Evolutionary conservation across 2,797 vertebrate genomes (phyloP).

Genomic region (Halcyon badia): DNA sequence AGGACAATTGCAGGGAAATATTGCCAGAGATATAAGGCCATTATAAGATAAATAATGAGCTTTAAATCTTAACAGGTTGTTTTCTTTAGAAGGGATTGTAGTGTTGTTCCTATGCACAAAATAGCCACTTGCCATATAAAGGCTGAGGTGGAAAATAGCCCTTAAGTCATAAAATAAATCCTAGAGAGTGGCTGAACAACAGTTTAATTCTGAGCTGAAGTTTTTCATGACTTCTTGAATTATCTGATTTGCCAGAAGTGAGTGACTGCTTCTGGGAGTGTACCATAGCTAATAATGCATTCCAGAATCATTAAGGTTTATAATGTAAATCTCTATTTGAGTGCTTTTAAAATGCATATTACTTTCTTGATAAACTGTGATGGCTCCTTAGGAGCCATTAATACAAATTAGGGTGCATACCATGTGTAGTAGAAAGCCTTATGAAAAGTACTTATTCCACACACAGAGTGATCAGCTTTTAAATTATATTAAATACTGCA

Average conservation of each 20-base stretch:
- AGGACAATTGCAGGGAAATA: constrained; percentile 57
- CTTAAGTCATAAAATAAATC: constrained; percentile 41
- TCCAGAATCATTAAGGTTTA: constrained; percentile 34
- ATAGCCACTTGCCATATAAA: not conserved
- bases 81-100: not conserved
- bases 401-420: constrained; percentile 16
- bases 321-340: constrained; percentile 60
- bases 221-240: constrained; percentile 43
- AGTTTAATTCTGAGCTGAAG: constrained; percentile 3
- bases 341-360: constrained; percentile 61
- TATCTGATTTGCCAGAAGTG: constrained; percentile 58
- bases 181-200: constrained; percentile 2
- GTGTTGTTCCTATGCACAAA: not conserved
- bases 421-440: constrained; percentile 13
- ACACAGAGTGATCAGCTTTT: constrained; percentile 31
- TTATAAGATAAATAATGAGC: constrained; percentile 35
- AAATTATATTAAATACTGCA: constrained; percentile 43
- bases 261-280: constrained; percentile 11
- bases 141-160: not conserved
- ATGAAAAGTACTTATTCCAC: constrained; percentile 25
- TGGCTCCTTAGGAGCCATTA: constrained; percentile 50
- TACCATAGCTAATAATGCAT: constrained; percentile 23
- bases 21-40: constrained; percentile 16
- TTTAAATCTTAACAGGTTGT: constrained; percentile 40
- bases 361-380: constrained; percentile 66